These are phyloP conservation scores for Amniataba percoides DNA, from an alignment of 2,797 vertebrate genomes.

Conservation along the genomic window DNA sequence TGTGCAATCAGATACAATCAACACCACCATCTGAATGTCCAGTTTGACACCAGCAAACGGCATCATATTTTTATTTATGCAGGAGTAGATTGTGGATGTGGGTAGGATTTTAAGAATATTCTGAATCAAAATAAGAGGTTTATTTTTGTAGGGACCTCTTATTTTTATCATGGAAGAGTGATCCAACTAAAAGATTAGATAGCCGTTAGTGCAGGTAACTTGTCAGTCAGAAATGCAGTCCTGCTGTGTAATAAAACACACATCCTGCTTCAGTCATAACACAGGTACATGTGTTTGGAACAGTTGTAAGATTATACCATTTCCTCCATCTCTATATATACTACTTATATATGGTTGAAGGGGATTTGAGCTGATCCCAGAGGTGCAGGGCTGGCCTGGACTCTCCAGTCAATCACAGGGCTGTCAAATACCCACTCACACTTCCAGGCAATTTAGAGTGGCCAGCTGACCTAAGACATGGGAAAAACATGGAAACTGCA, in stretches of 20 bases:
- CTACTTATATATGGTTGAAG: too few species aligned
- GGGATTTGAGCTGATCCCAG: too few species aligned
- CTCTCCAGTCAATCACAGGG: too few species aligned
- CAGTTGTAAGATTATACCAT: conserved; percentile 4
- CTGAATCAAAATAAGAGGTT: too few species aligned
- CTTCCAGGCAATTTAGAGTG: too few species aligned
- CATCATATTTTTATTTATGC: not conserved
- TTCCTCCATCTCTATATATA: too few species aligned
- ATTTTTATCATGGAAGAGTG: not conserved
- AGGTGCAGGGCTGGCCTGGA: too few species aligned
- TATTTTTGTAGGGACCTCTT: too few species aligned
- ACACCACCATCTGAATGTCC: not conserved
- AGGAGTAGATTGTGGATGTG: not conserved
- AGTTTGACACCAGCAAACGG: not conserved
- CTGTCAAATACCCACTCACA: too few species aligned
- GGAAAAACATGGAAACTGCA: too few species aligned
- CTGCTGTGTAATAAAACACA: not conserved
- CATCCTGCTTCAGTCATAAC: not conserved
- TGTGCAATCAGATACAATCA: not conserved
- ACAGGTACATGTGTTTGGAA: not conserved
- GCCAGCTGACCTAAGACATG: not conserved
- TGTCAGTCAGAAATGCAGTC: not conserved
- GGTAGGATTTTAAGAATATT: not conserved
- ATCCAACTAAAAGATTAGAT: not conserved
- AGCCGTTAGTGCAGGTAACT: not conserved